phyloP scores from a whole-genome alignment of 2,888 invertebrate species.

The Torymus tubicola region DNA sequence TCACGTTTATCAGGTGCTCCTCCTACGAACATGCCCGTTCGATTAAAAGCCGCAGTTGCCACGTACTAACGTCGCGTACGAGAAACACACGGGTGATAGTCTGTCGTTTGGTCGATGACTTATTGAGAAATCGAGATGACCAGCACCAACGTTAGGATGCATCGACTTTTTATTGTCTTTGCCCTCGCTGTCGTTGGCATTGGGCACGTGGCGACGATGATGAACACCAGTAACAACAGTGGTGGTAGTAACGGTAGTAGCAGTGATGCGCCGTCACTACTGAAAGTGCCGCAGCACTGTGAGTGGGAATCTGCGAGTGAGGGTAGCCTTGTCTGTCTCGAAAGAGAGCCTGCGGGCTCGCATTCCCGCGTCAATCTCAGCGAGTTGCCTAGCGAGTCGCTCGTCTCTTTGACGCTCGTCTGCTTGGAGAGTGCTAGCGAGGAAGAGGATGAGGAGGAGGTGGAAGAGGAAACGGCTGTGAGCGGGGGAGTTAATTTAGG shows the following conservation, averaged over 20 bases:
- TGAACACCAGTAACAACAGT: conserved; percentile 71
- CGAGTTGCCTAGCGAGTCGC: conserved; percentile 87
- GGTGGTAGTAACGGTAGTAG: conserved; percentile 52
- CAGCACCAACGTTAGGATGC: neutral
- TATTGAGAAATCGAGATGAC: too few relatives aligned
- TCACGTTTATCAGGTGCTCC: too few relatives aligned
- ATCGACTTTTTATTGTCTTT: neutral
- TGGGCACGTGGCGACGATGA: conserved; percentile 16
- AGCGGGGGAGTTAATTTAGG: neutral
- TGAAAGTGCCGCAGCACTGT: conserved; percentile 92
- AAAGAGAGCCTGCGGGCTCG: conserved; percentile 80
- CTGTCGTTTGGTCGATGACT: too few relatives aligned
- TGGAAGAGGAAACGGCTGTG: conserved; percentile 59
- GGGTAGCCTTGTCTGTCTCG: conserved; percentile 78
- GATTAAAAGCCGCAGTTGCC: too few relatives aligned
- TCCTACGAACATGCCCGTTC: too few relatives aligned
- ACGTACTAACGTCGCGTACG: too few relatives aligned
- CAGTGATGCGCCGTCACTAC: conserved; percentile 76
- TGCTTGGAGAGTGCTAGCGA: conserved; percentile 48
- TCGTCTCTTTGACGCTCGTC: conserved; percentile 69
- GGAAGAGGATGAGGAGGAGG: conserved; percentile 38
- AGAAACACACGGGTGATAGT: too few relatives aligned
- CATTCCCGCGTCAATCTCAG: conserved; percentile 82
- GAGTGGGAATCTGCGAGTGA: conserved; percentile 80
- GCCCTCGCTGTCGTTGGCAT: neutral